phyloP scores from a whole-genome alignment of 2,113 vertebrate species.

The Microcebus tavaratra region DNA sequence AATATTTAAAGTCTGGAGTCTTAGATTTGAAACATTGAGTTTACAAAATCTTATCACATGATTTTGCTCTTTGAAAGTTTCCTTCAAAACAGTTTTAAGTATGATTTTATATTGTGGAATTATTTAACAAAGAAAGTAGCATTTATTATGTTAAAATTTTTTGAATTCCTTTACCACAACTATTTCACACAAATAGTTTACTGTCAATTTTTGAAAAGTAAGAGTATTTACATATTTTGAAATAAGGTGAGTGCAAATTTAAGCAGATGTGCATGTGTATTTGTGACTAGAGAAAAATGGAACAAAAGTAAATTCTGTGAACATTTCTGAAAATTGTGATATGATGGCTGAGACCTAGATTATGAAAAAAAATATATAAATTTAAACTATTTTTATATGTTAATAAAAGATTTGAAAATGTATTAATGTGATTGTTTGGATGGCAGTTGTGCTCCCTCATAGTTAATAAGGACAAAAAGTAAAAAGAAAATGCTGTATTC shows the following conservation, averaged over 20 bases:
- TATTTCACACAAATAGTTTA: constrained; percentile 38
- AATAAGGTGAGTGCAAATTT: neutral
- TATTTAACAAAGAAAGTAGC: constrained; percentile 11
- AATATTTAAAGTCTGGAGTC: neutral
- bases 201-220: constrained; percentile 25
- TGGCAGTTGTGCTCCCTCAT: neutral
- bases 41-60: neutral
- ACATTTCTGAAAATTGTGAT: constrained; percentile 23
- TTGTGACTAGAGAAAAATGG: neutral
- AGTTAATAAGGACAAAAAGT: constrained; percentile 23
- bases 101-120: constrained; percentile 11
- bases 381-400: constrained; percentile 1
- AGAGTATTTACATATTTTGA: constrained; percentile 4
- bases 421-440: neutral
- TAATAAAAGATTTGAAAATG: neutral
- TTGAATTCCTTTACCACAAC: neutral
- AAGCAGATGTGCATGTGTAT: neutral
- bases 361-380: neutral
- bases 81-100: neutral
- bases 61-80: constrained; percentile 56
- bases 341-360: neutral
- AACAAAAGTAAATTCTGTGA: neutral
- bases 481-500: neutral
- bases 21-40: neutral
- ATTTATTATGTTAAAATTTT: constrained; percentile 30